Conservation (phyloP, 2,113 vertebrate species). For the Irena cyanogastra region DNA sequence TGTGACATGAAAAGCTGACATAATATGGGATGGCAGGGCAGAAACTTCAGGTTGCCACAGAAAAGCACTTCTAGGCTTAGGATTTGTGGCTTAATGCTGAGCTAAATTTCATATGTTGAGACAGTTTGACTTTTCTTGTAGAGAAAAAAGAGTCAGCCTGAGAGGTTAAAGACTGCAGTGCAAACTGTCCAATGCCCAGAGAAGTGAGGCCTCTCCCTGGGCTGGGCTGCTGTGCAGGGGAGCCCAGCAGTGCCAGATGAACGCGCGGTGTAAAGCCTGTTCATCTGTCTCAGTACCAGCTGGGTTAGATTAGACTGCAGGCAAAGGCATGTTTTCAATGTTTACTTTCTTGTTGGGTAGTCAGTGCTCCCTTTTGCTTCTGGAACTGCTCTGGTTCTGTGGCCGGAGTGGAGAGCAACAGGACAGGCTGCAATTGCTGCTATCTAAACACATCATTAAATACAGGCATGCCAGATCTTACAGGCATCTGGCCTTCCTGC, state of each 20-base stretch:
- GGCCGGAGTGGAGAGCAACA: background rate
- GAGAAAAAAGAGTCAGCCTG: background rate
- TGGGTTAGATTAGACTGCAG: background rate
- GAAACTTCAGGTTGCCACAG: background rate
- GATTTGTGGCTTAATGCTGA: background rate
- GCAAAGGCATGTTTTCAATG: background rate
- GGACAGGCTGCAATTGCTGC: background rate
- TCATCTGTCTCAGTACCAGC: background rate
- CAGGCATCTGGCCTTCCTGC: background rate
- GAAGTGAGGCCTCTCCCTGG: background rate
- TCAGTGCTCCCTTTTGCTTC: background rate
- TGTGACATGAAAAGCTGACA: background rate
- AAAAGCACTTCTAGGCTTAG: background rate
- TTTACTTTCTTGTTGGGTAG: background rate
- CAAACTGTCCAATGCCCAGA: background rate
- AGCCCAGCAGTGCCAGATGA: background rate
- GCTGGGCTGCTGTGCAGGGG: background rate
- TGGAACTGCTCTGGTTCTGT: background rate
- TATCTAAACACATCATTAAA: slow-evolving; percentile 6
- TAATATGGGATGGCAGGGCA: background rate
- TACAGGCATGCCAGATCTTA: background rate
- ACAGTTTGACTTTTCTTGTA: background rate
- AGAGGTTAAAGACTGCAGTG: background rate
- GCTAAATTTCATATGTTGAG: background rate
- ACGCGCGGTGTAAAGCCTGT: background rate